A percentile compares a stretch with the other conserved stretches of the same genome.
These are phyloP conservation scores for Synergus gifuensis DNA, from an alignment of 2,888 invertebrate species.

Conservation along the genomic window DNA sequence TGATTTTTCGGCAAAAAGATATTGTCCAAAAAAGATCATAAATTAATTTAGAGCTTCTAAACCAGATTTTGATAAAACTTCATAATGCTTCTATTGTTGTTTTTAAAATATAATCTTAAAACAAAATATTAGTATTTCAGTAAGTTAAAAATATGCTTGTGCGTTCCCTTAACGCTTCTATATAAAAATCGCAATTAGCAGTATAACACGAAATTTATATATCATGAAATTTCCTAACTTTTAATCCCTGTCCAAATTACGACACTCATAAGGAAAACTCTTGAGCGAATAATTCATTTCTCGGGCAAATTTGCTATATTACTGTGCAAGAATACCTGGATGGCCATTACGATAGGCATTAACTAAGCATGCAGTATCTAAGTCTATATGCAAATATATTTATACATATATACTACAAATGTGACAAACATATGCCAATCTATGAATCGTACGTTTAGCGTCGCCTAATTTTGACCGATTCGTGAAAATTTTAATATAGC, in stretches of 20 bases:
- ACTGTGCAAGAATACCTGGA: not conserved
- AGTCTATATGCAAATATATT: slow-evolving; percentile 45
- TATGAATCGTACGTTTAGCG: slow-evolving; percentile 59
- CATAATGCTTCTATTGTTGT: not conserved
- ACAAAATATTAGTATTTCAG: not conserved
- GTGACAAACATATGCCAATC: slow-evolving; percentile 61
- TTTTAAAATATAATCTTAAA: not conserved
- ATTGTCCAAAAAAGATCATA: not conserved
- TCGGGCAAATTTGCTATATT: not conserved
- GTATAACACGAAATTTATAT: no score
- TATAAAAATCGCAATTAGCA: slow-evolving; percentile 4
- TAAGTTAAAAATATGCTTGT: not conserved
- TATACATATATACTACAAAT: slow-evolving; percentile 47
- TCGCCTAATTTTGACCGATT: slow-evolving; percentile 48
- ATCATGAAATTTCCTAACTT: not conserved
- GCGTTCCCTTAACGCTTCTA: not conserved
- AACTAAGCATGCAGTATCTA: slow-evolving; percentile 71
- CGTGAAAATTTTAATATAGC: slow-evolving; percentile 49
- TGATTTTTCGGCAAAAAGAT: no score
- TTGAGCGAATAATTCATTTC: not conserved
- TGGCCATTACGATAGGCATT: slow-evolving; percentile 58
- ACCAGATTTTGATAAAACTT: not conserved
- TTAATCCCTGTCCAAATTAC: not conserved
- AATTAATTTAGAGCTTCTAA: no score
- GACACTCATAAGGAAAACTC: not conserved